A percentile compares a stretch with the other conserved stretches of the same genome.
Evolutionary conservation across 2,888 invertebrate genomes (phyloP).

Genomic region (Rhamnusium bicolor): DNA sequence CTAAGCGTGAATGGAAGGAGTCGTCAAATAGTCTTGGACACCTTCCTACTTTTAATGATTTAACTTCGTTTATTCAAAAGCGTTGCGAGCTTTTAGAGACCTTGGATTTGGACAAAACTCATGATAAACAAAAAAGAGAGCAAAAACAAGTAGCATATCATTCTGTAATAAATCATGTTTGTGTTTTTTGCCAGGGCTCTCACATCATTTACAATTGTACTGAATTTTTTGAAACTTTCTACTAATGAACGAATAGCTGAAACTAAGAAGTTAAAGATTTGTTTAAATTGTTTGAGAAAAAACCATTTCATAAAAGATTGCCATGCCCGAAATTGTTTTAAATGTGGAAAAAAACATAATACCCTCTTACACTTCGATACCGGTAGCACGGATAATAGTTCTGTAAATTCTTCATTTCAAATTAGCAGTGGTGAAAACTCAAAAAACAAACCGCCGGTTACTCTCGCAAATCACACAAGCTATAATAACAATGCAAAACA

Average conservation of each 20-base stretch:
- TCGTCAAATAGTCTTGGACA: not conserved
- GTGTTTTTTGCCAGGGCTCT: not conserved
- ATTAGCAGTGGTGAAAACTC: too few species aligned
- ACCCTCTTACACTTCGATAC: not conserved
- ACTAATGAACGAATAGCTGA: not conserved
- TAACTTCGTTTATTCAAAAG: not conserved
- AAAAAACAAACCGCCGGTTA: not conserved
- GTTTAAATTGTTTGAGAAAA: constrained; percentile 8
- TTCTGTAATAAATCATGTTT: not conserved
- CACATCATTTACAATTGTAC: constrained; percentile 9
- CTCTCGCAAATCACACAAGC: not conserved
- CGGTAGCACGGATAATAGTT: not conserved
- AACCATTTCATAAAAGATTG: constrained; percentile 9
- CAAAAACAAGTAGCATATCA: not conserved
- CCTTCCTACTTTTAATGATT: not conserved
- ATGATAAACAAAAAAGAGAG: not conserved
- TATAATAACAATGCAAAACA: not conserved
- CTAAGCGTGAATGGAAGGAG: constrained; percentile 8
- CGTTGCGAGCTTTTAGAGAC: not conserved
- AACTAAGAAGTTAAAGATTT: not conserved
- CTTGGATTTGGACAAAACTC: not conserved
- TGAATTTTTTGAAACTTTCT: constrained; percentile 7
- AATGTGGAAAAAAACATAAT: not conserved
- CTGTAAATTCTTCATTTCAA: not conserved
- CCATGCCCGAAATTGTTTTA: not conserved